These are phyloP conservation scores for Perizoma flavofasciatum DNA, from an alignment of 2,888 invertebrate species.

Conservation along the genomic window DNA sequence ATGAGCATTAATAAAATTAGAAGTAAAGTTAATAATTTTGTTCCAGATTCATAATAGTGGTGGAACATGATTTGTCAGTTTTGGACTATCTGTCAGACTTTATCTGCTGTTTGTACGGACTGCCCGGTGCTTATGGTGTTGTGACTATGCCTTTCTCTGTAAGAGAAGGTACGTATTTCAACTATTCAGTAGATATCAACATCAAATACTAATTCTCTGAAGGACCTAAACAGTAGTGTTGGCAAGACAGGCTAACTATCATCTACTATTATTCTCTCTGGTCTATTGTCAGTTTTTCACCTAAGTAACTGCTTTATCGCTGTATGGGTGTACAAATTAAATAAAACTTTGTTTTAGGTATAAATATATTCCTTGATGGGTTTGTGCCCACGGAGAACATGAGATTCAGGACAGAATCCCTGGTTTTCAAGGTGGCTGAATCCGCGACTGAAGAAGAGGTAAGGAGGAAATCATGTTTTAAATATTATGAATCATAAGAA, in stretches of 20 bases:
- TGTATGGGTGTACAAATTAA: background rate
- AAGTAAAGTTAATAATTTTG: conserved; percentile 5
- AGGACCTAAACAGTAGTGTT: too few relatives aligned
- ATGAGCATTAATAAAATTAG: too few relatives aligned
- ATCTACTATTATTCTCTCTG: too few relatives aligned
- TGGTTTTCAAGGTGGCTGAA: conserved; percentile 99
- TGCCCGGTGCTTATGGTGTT: conserved; percentile 99
- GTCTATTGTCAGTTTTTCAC: too few relatives aligned
- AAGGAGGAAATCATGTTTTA: conserved; percentile 19
- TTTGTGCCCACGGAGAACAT: conserved; percentile 99
- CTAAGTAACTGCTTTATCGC: too few relatives aligned
- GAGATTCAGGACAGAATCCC: conserved; percentile 97
- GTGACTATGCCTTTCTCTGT: conserved; percentile 99
- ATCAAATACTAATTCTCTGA: too few relatives aligned
- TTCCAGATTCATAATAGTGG: conserved; percentile 97
- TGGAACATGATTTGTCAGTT: conserved; percentile 99
- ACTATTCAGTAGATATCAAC: conserved; percentile 16
- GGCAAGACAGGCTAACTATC: too few relatives aligned
- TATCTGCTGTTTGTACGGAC: conserved; percentile 98
- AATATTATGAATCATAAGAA: too few relatives aligned
- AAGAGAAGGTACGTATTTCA: conserved; percentile 90
- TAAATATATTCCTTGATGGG: conserved; percentile 99
- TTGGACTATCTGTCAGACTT: conserved; percentile 99
- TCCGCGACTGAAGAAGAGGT: conserved; percentile 98
- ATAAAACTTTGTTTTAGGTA: conserved; percentile 81